Conservation (phyloP, 1,140 invertebrate species). For the Drosophila nigromelanica region DNA sequence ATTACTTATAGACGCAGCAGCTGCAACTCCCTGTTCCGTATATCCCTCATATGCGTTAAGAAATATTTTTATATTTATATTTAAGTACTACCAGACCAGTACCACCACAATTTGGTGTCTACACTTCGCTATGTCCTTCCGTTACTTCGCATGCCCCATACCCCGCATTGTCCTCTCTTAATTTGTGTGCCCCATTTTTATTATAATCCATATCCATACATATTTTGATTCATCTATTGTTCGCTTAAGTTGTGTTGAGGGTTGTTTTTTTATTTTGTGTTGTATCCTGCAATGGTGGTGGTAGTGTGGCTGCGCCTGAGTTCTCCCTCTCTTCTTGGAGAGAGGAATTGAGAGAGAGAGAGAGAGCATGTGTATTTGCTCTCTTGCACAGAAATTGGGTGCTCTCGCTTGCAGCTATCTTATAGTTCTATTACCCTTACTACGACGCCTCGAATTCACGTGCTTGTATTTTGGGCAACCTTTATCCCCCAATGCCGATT, state of each 20-base stretch:
- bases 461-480: slow-evolving; percentile 41
- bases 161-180: slow-evolving; percentile 12
- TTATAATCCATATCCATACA: slow-evolving; percentile 78
- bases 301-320: slow-evolving; percentile 16
- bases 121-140: not conserved
- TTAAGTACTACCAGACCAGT: not conserved
- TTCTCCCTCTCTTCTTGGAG: slow-evolving; percentile 23
- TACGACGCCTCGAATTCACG: slow-evolving; percentile 42
- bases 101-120: slow-evolving; percentile 8
- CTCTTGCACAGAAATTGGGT: slow-evolving; percentile 12
- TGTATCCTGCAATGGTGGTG: slow-evolving; percentile 38
- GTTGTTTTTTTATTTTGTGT: slow-evolving; percentile 65
- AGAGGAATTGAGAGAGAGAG: not conserved
- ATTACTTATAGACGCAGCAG: slow-evolving; percentile 22
- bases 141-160: too few relatives aligned
- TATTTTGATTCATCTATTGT: slow-evolving; percentile 73
- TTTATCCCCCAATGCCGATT: slow-evolving; percentile 24
- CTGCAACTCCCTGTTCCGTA: not conserved
- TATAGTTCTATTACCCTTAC: slow-evolving; percentile 47
- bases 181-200: slow-evolving; percentile 75
- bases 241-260: slow-evolving; percentile 46
- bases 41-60: not conserved
- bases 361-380: not conserved
- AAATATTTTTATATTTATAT: not conserved
- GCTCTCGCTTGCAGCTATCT: slow-evolving; percentile 21